Evolutionary conservation across 2,113 vertebrate genomes (phyloP).

Genomic region (Tauraco erythrolophus): DNA sequence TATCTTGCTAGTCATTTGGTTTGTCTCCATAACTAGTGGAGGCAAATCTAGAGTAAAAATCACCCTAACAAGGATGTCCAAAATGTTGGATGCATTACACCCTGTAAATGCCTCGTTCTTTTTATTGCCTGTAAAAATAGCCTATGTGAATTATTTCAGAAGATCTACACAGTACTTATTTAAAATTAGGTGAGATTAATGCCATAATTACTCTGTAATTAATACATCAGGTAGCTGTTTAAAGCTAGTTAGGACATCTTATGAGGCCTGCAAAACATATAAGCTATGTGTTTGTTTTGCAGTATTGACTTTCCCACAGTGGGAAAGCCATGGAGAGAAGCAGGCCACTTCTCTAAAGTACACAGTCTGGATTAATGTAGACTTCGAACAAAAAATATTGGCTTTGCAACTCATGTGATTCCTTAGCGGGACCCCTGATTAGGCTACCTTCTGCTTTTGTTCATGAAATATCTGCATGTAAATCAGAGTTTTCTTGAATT

Average conservation of each 20-base stretch:
- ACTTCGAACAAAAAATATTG: neutral
- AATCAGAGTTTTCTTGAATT: neutral
- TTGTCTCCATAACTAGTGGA: neutral
- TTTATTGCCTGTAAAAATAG: neutral
- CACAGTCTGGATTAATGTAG: neutral
- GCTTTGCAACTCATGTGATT: neutral
- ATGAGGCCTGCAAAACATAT: neutral
- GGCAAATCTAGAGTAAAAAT: neutral
- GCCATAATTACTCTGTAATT: neutral
- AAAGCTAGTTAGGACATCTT: neutral
- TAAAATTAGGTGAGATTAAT: neutral
- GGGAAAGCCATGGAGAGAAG: neutral
- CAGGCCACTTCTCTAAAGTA: neutral
- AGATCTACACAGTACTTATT: neutral
- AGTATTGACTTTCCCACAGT: neutral
- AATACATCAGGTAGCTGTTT: neutral
- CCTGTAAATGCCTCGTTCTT: neutral
- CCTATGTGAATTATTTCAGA: neutral
- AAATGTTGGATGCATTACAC: neutral
- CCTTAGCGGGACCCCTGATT: neutral
- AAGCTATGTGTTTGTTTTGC: neutral
- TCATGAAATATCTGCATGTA: neutral
- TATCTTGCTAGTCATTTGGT: neutral
- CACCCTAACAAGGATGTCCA: neutral
- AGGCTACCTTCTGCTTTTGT: neutral